Evolutionary conservation across 1,140 invertebrate genomes (phyloP), one percentile per base, ranked within the genome.

Genomic region (Dinothrombium tinctorium): DNA sequence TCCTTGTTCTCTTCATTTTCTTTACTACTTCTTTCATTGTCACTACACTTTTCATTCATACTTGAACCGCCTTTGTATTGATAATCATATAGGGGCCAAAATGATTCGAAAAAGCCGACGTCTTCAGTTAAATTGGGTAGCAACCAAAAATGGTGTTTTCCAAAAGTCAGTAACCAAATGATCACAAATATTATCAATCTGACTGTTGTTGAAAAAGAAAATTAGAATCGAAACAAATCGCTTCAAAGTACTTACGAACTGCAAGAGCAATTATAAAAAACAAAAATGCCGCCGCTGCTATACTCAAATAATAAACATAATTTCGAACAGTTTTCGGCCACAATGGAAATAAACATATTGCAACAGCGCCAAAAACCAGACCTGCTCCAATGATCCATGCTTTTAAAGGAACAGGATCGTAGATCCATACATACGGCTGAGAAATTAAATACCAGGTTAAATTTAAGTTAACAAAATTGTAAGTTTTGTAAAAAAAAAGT

Each of bases 91-190:
- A 95, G 64, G 21, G 92, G 92, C 75, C 82, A 86, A 62, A 99
- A 99, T 1, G 89, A 95, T 29, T 90, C 89, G 43, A 96, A 81
- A 65, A 98, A 92, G 25, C 92, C 87, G 33, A 95, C 90, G 63
- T 98, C 92, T 61, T 96, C 90, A 2, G 87, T 92, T 17, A 99
- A 65, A 65, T 98, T 98, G 1, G 92, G 92, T 44, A 99, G 66
- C 37, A 98, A 67, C 87, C 90, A 96, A 38, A 99, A 69, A 55
- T 94, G 84, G 60, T 94, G 76, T 55, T 76, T 71, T 3, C 89
- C 86, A 40, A 87, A 62, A 0, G 84, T 86, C 1, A 82, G 49
- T 1, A 76, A 53, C 86, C 89, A 98, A 15, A 98, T 69, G 5
- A 81, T 53, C 51, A 79, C 81, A 59, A 96, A 98, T 23, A 98